A percentile compares a stretch with the other conserved stretches of the same genome.
Conservation (phyloP, 2,113 vertebrate genomes). For the Oreochromis niloticus region DNA sequence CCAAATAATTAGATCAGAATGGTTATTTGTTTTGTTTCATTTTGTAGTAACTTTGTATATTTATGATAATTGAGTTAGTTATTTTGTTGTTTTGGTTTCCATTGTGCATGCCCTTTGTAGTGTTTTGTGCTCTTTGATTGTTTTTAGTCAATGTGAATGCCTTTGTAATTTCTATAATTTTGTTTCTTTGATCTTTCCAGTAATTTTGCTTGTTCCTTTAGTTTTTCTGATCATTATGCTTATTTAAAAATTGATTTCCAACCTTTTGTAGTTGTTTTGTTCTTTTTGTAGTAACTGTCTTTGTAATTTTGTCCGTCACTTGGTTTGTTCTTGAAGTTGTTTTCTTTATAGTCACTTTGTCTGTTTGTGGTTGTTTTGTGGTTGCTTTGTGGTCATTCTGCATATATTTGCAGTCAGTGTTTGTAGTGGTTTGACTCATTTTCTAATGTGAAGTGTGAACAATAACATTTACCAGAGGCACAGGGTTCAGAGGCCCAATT, state of each 20-base stretch:
- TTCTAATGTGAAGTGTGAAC: neutral
- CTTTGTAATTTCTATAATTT: neutral
- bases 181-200: neutral
- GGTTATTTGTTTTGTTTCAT: neutral
- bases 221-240: neutral
- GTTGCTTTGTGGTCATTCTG: neutral
- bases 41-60: neutral
- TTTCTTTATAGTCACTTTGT: neutral
- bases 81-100: neutral
- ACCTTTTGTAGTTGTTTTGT: neutral
- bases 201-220: neutral
- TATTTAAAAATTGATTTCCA: neutral
- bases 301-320: neutral
- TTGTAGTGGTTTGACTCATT: neutral
- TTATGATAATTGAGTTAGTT: neutral
- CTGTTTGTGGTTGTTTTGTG: neutral
- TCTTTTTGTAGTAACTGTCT: neutral
- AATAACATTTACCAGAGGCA: neutral
- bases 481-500: neutral
- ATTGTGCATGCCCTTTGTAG: neutral
- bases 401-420: neutral
- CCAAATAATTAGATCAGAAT: neutral
- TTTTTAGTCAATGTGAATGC: neutral
- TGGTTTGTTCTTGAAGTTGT: neutral
- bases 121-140: neutral